Conservation (phyloP, 2,888 invertebrate genomes). For the Pemphredon lugubris region DNA sequence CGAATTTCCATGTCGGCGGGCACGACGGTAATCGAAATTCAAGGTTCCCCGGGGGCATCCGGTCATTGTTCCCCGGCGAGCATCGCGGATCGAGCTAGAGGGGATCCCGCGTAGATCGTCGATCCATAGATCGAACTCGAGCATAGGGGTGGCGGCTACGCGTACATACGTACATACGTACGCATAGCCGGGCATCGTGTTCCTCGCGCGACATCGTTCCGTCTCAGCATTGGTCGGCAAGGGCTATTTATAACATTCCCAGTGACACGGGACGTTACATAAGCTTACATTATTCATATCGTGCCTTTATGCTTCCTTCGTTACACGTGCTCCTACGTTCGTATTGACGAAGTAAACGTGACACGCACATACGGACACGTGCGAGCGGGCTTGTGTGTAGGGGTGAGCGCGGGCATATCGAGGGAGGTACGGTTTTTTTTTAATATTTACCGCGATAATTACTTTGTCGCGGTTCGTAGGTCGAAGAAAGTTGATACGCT, state of each 20-base stretch:
- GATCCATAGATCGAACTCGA: constrained; percentile 6
- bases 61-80: constrained; percentile 26
- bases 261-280: constrained; percentile 65
- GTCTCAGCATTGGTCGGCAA: constrained; percentile 42
- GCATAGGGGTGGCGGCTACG: constrained; percentile 2
- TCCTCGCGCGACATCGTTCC: constrained; percentile 37
- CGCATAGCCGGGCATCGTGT: too few species aligned
- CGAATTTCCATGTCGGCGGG: background rate
- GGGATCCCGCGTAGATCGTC: too few species aligned
- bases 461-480: too few species aligned
- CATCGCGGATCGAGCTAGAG: too few species aligned
- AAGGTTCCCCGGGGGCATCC: constrained; percentile 17
- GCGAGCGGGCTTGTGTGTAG: background rate
- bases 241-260: constrained; percentile 52
- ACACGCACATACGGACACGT: background rate
- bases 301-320: constrained; percentile 65
- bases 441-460: too few species aligned
- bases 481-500: too few species aligned
- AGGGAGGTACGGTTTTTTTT: too few species aligned
- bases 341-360: constrained; percentile 1
- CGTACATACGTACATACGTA: background rate
- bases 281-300: constrained; percentile 72
- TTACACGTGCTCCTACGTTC: constrained; percentile 23
- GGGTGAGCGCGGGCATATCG: background rate
- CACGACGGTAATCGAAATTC: constrained; percentile 20